These are phyloP conservation scores for Trachops cirrhosus DNA, from an alignment of 2,797 vertebrate genomes.

Conservation along the genomic window DNA sequence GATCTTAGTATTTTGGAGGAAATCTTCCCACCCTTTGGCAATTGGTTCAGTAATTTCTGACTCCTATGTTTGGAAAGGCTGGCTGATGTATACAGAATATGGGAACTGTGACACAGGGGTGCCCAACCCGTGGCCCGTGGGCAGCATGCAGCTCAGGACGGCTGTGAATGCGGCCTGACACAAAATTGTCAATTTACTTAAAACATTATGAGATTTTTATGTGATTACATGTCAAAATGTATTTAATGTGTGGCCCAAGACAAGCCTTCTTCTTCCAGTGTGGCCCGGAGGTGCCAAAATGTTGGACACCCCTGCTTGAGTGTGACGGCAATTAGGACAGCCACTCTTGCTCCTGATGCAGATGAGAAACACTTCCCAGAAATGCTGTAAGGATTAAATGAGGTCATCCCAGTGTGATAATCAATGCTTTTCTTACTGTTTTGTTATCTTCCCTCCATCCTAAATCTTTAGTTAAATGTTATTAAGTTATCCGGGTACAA, in stretches of 20 bases:
- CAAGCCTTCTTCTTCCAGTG: too few species aligned
- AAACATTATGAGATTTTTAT: too few species aligned
- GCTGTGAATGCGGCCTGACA: too few species aligned
- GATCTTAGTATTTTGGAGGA: background rate
- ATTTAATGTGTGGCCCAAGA: too few species aligned
- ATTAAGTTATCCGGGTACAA: background rate
- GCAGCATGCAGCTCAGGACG: too few species aligned
- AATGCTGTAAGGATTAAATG: background rate
- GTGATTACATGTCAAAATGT: too few species aligned
- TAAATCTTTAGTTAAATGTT: background rate
- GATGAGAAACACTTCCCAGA: background rate
- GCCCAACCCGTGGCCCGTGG: too few species aligned
- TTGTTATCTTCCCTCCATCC: background rate
- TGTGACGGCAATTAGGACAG: background rate
- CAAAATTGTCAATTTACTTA: too few species aligned
- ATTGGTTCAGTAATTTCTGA: background rate
- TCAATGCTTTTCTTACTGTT: background rate
- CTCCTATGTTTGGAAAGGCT: background rate
- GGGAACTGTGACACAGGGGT: background rate
- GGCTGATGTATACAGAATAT: background rate
- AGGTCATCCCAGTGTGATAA: background rate
- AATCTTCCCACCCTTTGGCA: background rate
- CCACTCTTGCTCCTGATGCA: rapidly evolving
- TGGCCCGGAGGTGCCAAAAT: too few species aligned
- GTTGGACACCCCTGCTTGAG: too few species aligned